These are phyloP conservation scores for Alviniconcha strummeri DNA, from an alignment of 2,888 invertebrate species.

Conservation along the genomic window DNA sequence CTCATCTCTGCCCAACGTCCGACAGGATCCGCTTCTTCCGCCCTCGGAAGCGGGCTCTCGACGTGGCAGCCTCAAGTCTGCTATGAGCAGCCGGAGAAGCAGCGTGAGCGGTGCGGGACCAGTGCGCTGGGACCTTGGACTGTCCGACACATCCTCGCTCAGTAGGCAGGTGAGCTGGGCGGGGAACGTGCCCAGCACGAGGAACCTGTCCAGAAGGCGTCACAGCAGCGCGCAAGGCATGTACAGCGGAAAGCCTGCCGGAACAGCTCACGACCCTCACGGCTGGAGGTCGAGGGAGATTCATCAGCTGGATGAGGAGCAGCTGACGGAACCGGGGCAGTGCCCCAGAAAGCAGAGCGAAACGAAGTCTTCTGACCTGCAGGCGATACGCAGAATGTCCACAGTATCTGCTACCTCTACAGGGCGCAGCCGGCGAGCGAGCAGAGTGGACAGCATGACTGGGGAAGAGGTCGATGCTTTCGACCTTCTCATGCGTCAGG, in stretches of 20 bases:
- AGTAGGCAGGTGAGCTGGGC: slow-evolving; percentile 13
- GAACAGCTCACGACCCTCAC: not conserved
- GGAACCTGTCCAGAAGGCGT: not conserved
- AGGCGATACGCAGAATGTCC: not conserved
- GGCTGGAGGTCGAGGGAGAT: not conserved
- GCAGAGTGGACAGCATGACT: not conserved
- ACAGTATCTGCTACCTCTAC: not conserved
- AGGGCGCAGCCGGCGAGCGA: not conserved
- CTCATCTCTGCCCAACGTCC: not conserved
- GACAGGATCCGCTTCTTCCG: not conserved
- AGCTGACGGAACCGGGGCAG: not conserved
- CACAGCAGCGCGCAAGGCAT: not conserved
- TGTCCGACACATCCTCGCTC: not conserved
- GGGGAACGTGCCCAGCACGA: not conserved
- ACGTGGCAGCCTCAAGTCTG: not conserved
- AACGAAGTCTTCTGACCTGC: not conserved
- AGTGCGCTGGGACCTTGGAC: not conserved
- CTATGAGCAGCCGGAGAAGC: slow-evolving; percentile 4
- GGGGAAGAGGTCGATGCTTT: not conserved
- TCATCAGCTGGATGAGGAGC: not conserved
- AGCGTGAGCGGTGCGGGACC: not conserved
- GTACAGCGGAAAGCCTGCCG: not conserved
- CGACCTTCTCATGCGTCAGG: not conserved
- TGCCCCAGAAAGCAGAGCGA: slow-evolving; percentile 2
- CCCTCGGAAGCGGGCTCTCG: too few species aligned